These are phyloP conservation scores for Theocolax elegans DNA, from an alignment of 1,140 invertebrate species.

Conservation along the genomic window DNA sequence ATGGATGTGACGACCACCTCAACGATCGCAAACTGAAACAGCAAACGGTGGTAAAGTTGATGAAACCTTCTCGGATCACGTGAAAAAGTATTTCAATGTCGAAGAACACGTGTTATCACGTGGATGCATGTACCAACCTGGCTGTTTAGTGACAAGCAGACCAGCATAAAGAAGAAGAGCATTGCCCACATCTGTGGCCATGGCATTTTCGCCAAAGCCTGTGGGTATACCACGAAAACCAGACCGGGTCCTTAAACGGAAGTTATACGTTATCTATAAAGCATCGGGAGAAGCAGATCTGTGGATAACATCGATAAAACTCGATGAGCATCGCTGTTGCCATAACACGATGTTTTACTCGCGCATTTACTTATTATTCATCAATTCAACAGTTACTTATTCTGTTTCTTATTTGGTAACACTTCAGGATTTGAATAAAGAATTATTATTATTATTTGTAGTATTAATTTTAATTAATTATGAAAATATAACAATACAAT, in stretches of 20 bases:
- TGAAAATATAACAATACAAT: no score
- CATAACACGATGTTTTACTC: slow-evolving; percentile 1
- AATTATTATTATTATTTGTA: no score
- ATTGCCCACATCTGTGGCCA: slow-evolving; percentile 86
- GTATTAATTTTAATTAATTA: no score
- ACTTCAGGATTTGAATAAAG: no score
- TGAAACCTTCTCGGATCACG: no score
- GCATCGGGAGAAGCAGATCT: slow-evolving; percentile 52
- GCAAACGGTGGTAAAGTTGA: no score
- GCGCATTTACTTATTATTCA: no score
- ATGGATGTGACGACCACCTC: slow-evolving; percentile 93
- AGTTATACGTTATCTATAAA: slow-evolving; percentile 58
- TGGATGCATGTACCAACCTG: slow-evolving; percentile 77
- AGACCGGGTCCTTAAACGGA: slow-evolving; percentile 81
- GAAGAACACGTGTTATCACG: slow-evolving; percentile 67
- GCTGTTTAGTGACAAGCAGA: slow-evolving; percentile 90
- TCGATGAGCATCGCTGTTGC: slow-evolving; percentile 38
- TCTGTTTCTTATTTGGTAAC: no score
- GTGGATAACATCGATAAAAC: slow-evolving; percentile 45
- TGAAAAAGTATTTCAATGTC: no score
- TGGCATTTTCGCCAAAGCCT: slow-evolving; percentile 90
- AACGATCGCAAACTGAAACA: slow-evolving; percentile 82
- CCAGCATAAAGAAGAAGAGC: slow-evolving; percentile 90
- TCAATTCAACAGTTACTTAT: no score
- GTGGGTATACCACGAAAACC: slow-evolving; percentile 90